Percentiles rank a stretch among this genome's conserved stretches.
phyloP scores from a whole-genome alignment of 2,797 vertebrate species.

The Myiotriccus ornatus region DNA sequence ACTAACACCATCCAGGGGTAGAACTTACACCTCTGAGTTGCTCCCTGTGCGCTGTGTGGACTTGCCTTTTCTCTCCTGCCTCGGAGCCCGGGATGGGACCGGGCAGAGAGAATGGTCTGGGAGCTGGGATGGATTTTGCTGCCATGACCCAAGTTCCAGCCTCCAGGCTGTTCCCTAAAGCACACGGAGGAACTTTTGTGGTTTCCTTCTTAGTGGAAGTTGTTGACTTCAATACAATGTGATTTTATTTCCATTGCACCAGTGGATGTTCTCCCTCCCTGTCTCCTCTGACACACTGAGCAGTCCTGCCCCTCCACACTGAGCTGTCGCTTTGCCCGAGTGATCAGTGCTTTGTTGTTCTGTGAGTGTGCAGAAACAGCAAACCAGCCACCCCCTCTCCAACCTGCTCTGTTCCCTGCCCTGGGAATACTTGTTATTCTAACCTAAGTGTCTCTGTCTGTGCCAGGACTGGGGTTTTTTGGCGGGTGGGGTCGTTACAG shows the following conservation, averaged over 20 bases:
- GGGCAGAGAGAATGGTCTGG: background rate
- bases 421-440: background rate
- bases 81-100: background rate
- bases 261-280: background rate
- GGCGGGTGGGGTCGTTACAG: background rate
- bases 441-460: background rate
- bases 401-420: background rate
- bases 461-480: background rate
- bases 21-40: slow-evolving; percentile 14
- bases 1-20: slow-evolving; percentile 47
- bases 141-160: background rate
- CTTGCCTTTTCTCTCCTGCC: background rate
- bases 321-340: background rate
- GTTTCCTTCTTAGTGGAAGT: slow-evolving; percentile 53
- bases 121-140: background rate
- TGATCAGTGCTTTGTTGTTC: background rate
- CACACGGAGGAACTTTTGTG: slow-evolving; percentile 16
- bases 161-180: background rate
- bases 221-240: background rate
- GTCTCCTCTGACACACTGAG: background rate
- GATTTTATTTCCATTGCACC: background rate
- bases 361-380: background rate
- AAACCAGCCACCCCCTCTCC: background rate
- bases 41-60: background rate
- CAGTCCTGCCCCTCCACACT: background rate